Evolutionary conservation across 23 tunicate species (phyloP).

Genomic region (Halocynthia roretzi): DNA sequence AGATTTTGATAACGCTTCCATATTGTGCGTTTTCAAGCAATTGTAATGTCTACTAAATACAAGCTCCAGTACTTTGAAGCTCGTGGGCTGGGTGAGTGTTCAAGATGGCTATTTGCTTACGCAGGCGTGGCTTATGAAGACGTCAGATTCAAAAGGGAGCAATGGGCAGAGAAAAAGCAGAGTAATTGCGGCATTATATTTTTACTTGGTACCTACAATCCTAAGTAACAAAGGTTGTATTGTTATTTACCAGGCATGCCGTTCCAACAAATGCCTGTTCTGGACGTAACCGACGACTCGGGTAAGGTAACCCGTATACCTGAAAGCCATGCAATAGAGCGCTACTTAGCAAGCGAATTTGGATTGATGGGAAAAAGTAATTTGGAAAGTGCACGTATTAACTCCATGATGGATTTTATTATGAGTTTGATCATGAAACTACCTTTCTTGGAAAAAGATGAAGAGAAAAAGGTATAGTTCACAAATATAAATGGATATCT

Average conservation of each 20-base stretch:
- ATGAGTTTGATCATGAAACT: too few species aligned
- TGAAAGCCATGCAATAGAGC: background rate
- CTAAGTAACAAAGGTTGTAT: background rate
- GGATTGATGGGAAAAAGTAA: constrained; percentile 2
- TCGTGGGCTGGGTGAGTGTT: background rate
- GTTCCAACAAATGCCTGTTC: constrained; percentile 1
- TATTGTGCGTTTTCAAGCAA: too few species aligned
- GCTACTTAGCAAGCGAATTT: background rate
- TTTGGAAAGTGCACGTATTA: background rate
- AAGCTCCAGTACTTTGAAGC: background rate
- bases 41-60: background rate
- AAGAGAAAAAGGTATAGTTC: too few species aligned
- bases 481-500: too few species aligned
- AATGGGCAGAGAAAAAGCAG: background rate
- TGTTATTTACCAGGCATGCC: background rate
- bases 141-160: constrained; percentile 1
- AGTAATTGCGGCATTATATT: background rate
- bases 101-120: constrained; percentile 1
- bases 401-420: background rate
- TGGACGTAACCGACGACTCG: constrained; percentile 2
- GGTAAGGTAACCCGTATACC: background rate
- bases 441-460: too few species aligned
- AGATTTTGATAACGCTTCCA: too few species aligned
- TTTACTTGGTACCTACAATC: background rate
- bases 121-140: constrained; percentile 8